Base-by-base conservation (phyloP, 2,797 vertebrate genomes). In the Echeneis naucrates region DNA sequence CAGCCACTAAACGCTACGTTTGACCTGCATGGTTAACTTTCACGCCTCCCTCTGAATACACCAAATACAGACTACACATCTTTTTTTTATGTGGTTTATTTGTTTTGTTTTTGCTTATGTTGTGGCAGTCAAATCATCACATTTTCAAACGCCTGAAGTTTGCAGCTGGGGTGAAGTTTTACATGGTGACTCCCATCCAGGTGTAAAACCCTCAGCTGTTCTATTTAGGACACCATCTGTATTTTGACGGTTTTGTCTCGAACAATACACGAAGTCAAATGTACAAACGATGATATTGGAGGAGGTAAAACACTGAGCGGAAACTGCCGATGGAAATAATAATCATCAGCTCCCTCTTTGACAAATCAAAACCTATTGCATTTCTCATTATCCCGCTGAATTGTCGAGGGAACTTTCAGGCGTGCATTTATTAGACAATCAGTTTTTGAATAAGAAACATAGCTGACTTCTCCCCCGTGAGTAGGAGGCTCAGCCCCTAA, bases 381-480 rank as follows among this genome's bases (percentile, higher is more conserved):
- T 90, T 92, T 88, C 89, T 92, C 86, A 90, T 90, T 90, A 90
- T 86, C 69, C 86, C 72, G 75, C 56, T 65, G 77, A 88, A 89
- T 88, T 88, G 87, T 90, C 86, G 75, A 77, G 90, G 91, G 88
- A 89, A 89, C 84, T 89, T 89, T 80, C 40, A 53, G 66, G 75
- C 82, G 82, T 62, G 83, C 78, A 44, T 86, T 87, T 86, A 84
- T 75, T 59, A 91, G 84, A 92, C 88, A 89, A 91, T 89, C 87
- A 67, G 60, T 33, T 81, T 87, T 78, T 83, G 79, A 89, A 89
- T 89, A 87, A 86, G 88, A 85, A 85, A 89, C 85, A 86, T 66
- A 84, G 81, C 77, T 51, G 80, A 68, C 72, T 70, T 81, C 54
- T 86, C 90, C 86, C 86, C 72, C 14, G 80, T 81, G 89, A 88